Conservation (phyloP, 2,888 invertebrate species). For the Sesamia inferens region DNA sequence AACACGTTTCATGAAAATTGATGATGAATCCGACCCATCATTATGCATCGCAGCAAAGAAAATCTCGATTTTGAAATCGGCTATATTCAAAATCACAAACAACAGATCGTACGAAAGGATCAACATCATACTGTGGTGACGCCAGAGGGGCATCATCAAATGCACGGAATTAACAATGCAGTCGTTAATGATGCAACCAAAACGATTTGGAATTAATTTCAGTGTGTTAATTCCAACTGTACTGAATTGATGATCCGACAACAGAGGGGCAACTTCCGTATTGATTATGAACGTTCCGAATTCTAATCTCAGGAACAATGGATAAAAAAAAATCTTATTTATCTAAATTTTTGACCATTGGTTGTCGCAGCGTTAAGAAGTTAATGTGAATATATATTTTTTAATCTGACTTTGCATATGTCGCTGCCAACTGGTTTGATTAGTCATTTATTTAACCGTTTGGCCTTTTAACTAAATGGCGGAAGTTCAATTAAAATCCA, state of each 20-base stretch:
- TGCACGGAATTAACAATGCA: constrained; percentile 24
- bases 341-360: neutral
- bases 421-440: too few species aligned
- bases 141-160: neutral
- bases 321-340: neutral
- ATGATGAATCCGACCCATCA: constrained; percentile 2
- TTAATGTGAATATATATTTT: too few species aligned
- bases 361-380: too few species aligned
- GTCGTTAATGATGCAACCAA: constrained; percentile 34
- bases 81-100: constrained; percentile 24
- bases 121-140: constrained; percentile 24
- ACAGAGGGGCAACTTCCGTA: neutral
- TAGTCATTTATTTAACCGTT: too few species aligned
- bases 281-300: neutral
- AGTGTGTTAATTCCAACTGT: constrained; percentile 30
- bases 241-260: constrained; percentile 2
- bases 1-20: neutral
- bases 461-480: too few species aligned
- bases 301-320: neutral
- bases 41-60: constrained; percentile 5
- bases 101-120: constrained; percentile 1
- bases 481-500: too few species aligned
- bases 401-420: neutral
- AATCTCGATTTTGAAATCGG: neutral
- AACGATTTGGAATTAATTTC: constrained; percentile 42